Percentiles rank a stretch among this genome's conserved stretches.
phyloP scores from a whole-genome alignment of 2,113 vertebrate species.

The Corynorhinus townsendii region DNA sequence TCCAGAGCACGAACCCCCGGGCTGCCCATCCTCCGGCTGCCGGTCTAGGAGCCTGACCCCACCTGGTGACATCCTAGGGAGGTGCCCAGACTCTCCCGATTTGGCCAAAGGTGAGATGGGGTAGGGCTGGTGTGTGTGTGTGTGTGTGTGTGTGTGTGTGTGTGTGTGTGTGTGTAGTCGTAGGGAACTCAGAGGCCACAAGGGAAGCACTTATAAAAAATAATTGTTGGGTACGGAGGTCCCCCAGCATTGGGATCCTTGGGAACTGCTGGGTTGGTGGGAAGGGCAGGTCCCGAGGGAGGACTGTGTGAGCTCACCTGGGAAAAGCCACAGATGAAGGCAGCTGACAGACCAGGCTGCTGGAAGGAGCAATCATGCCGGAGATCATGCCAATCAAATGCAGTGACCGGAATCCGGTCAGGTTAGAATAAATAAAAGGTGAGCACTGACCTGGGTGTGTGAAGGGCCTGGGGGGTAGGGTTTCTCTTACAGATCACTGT shows the following conservation, averaged over 20 bases:
- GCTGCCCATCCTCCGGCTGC: neutral
- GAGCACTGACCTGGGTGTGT: neutral
- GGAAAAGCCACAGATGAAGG: neutral
- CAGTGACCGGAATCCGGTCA: neutral
- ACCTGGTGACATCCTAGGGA: neutral
- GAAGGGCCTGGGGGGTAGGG: rapidly evolving
- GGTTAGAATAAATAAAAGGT: neutral
- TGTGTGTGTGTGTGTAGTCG: no score
- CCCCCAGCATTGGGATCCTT: neutral
- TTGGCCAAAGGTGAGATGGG: neutral
- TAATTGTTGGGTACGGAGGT: rapidly evolving
- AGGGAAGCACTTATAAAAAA: neutral
- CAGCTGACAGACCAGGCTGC: rapidly evolving
- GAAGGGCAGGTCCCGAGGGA: neutral
- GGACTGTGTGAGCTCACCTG: rapidly evolving
- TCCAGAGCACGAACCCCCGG: neutral
- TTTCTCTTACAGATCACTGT: neutral
- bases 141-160: neutral
- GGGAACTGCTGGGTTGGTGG: neutral
- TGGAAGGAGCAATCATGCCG: neutral
- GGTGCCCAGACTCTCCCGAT: neutral
- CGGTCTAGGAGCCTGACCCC: neutral
- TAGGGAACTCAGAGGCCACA: neutral
- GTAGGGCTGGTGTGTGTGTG: neutral
- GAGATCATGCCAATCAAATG: no score